Conservation (phyloP, 2,113 vertebrate species). For the Dunckerocampus dactyliophorus region DNA sequence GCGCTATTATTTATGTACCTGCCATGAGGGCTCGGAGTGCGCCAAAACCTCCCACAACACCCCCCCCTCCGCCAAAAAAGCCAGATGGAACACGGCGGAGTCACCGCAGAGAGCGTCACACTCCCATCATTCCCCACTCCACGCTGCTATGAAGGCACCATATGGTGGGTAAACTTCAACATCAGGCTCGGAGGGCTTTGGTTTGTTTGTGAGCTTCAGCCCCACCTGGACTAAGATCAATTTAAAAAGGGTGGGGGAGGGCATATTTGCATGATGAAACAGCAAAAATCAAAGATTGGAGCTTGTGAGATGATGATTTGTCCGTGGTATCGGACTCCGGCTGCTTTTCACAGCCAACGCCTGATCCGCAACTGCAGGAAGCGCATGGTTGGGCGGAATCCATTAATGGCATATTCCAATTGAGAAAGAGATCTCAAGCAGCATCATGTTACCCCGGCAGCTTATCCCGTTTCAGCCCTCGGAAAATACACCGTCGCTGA, state of each 20-base stretch:
- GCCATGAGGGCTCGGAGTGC: constrained; percentile 59
- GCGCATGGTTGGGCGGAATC: constrained; percentile 51
- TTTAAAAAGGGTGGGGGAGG: constrained; percentile 7
- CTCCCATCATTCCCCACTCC: constrained; percentile 52
- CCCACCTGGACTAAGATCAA: constrained; percentile 59
- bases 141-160: constrained; percentile 61
- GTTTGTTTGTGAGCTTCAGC: constrained; percentile 62
- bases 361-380: constrained; percentile 53
- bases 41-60: constrained; percentile 61
- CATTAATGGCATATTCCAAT: constrained; percentile 60
- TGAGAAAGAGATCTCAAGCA: constrained; percentile 56
- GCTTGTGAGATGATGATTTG: constrained; percentile 44
- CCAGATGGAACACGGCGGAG: constrained; percentile 65
- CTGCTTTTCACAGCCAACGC: constrained; percentile 62
- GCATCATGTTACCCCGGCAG: constrained; percentile 60
- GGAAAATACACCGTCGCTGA: constrained; percentile 58
- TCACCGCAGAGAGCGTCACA: constrained; percentile 57
- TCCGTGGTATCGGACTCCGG: constrained; percentile 44
- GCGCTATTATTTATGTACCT: constrained; percentile 75
- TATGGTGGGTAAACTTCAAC: constrained; percentile 61
- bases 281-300: constrained; percentile 33
- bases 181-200: constrained; percentile 46
- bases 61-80: constrained; percentile 29
- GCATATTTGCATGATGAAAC: constrained; percentile 58
- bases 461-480: constrained; percentile 61